Evolutionary conservation across 2,797 vertebrate species (phyloP).

Genomic region (Cirrhinus molitorella): DNA sequence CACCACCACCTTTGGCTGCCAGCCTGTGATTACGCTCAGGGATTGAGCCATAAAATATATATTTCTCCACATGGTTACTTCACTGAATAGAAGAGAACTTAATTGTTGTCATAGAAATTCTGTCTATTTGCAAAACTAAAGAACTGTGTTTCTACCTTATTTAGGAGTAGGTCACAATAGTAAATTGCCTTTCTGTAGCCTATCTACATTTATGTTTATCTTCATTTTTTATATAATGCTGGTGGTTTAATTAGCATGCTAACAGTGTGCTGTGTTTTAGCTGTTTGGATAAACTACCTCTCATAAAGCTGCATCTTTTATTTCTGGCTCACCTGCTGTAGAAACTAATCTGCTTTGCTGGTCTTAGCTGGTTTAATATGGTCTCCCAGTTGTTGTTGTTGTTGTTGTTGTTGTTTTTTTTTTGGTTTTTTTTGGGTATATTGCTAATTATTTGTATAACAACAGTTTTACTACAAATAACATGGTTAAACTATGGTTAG

Average conservation of each 20-base stretch:
- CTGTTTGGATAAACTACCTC: background rate
- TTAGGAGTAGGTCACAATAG: background rate
- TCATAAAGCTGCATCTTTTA: background rate
- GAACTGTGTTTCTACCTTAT: background rate
- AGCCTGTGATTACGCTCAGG: constrained; percentile 38
- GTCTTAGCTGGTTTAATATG: background rate
- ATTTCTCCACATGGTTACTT: constrained; percentile 21
- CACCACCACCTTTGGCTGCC: constrained; percentile 41
- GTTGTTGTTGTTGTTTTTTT: too few species aligned
- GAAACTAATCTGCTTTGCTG: background rate
- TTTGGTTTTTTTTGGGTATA: too few species aligned
- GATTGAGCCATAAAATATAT: constrained; percentile 28
- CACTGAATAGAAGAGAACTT: constrained; percentile 2
- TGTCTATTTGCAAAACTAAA: background rate
- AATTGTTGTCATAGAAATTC: background rate
- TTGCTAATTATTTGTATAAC: too few species aligned
- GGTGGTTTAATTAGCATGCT: background rate
- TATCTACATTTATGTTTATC: background rate
- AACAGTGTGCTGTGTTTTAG: background rate
- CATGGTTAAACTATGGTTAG: too few species aligned
- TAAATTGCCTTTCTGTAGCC: background rate
- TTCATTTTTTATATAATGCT: background rate
- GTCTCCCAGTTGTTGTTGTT: background rate
- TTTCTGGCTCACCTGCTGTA: background rate
- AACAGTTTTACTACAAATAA: too few species aligned